Percentiles rank a stretch among this genome's conserved stretches.
Conservation (phyloP, 1,140 invertebrate species). For the Zaprionus inermis region DNA sequence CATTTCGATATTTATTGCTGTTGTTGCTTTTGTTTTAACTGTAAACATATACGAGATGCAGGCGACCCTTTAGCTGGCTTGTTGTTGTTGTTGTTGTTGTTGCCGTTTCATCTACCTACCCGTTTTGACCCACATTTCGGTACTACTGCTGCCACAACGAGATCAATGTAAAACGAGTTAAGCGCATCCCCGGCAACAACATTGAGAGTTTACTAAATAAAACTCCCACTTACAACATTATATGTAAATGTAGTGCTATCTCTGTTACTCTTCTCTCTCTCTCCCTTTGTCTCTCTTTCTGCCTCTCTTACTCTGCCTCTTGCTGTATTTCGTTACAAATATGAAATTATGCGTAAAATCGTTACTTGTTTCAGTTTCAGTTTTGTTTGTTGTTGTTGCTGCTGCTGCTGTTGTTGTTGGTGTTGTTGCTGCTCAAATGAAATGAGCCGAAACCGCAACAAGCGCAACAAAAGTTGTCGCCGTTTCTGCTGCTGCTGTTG, state of each 20-base stretch:
- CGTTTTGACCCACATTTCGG: constrained; percentile 69
- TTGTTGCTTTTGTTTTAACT: constrained; percentile 62
- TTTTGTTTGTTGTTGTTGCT: constrained; percentile 38
- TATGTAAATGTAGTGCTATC: constrained; percentile 27
- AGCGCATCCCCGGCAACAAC: constrained; percentile 39
- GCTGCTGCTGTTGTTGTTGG: constrained; percentile 18
- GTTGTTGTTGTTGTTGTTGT: constrained; percentile 24
- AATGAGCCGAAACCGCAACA: constrained; percentile 74
- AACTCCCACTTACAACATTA: constrained; percentile 75
- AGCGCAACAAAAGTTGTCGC: constrained; percentile 59
- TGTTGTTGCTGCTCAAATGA: constrained; percentile 54
- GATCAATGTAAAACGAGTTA: constrained; percentile 56
- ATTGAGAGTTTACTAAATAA: constrained; percentile 49
- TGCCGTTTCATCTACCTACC: constrained; percentile 43
- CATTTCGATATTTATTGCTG: constrained; percentile 26
- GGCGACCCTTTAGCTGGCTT: constrained; percentile 34
- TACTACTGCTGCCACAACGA: constrained; percentile 20
- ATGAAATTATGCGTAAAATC: constrained; percentile 82
- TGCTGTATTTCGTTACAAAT: constrained; percentile 71
- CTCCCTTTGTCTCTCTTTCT: not conserved
- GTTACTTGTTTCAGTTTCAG: not conserved
- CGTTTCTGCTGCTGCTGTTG: constrained; percentile 25
- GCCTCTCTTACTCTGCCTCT: constrained; percentile 1
- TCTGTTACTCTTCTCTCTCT: not conserved
- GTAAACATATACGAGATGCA: constrained; percentile 61